Conservation (phyloP, 2,797 vertebrate species). For the Xerus rutilus region DNA sequence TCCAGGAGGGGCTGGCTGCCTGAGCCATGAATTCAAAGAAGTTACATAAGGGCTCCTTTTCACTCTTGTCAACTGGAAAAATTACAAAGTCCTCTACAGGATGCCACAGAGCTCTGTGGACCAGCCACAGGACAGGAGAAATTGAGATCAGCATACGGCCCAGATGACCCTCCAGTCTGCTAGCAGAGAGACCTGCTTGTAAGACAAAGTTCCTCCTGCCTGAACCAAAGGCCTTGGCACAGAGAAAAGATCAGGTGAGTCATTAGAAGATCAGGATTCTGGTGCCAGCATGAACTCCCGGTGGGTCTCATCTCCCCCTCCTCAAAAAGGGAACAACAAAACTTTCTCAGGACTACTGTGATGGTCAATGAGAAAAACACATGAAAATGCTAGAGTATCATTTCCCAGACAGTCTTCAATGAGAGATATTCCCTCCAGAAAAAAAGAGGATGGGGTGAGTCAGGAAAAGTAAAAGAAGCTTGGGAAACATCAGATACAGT, state of each 20-base stretch:
- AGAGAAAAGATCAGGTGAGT: not conserved
- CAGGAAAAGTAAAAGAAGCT: not conserved
- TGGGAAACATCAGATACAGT: not conserved
- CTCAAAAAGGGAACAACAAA: slow-evolving; percentile 15
- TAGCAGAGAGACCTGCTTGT: not conserved
- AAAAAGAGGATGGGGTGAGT: fast-evolving
- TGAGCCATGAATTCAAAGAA: not conserved
- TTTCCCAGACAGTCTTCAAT: not conserved
- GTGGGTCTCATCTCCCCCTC: not conserved
- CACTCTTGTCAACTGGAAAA: not conserved
- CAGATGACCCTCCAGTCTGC: not conserved
- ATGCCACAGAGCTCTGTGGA: not conserved
- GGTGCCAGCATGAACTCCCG: not conserved
- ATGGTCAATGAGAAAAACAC: not conserved
- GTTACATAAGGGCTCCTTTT: not conserved
- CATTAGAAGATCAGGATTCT: not conserved
- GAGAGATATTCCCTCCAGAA: not conserved
- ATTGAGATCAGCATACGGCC: not conserved
- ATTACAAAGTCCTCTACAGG: not conserved
- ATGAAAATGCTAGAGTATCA: not conserved
- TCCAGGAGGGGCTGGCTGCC: not conserved
- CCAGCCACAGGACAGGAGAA: not conserved
- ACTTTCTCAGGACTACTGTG: not conserved
- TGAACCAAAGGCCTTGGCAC: not conserved
- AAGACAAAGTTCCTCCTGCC: not conserved